These are phyloP conservation scores for Ptilorrhoa leucosticta DNA, from an alignment of 2,113 vertebrate genomes.

Conservation along the genomic window DNA sequence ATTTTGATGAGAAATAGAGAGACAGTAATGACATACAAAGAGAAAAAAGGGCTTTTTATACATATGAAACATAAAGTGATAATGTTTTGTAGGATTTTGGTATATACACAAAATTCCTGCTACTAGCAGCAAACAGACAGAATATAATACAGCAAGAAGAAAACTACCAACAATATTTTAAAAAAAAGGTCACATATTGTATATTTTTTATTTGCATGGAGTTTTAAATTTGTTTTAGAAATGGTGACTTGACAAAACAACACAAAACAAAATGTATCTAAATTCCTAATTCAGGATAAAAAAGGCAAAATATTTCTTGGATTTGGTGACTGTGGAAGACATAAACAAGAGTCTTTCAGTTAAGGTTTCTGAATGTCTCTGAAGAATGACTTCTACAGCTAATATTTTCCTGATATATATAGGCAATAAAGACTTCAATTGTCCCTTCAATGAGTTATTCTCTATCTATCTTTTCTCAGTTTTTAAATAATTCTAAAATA, in stretches of 20 bases:
- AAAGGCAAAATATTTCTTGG: background rate
- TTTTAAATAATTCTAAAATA: background rate
- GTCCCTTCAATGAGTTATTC: background rate
- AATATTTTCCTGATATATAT: background rate
- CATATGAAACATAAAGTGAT: background rate
- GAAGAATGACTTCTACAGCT: background rate
- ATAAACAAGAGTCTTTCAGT: background rate
- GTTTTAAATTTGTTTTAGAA: background rate
- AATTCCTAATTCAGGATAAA: background rate
- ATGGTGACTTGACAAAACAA: background rate
- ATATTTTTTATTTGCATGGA: background rate
- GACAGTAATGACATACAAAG: background rate
- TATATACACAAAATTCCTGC: background rate
- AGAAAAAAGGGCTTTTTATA: conserved; percentile 20
- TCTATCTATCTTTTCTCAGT: background rate
- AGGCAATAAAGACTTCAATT: background rate
- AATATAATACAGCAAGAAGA: background rate
- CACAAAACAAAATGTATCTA: background rate
- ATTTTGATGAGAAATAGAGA: background rate
- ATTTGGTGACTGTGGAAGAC: background rate
- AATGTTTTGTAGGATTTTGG: conserved; percentile 6
- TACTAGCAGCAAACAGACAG: background rate
- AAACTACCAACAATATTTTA: background rate
- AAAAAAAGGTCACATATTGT: background rate
- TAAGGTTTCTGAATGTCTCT: background rate